Conservation (phyloP, 2,797 vertebrate genomes). For the Melanotaenia trifasciata region DNA sequence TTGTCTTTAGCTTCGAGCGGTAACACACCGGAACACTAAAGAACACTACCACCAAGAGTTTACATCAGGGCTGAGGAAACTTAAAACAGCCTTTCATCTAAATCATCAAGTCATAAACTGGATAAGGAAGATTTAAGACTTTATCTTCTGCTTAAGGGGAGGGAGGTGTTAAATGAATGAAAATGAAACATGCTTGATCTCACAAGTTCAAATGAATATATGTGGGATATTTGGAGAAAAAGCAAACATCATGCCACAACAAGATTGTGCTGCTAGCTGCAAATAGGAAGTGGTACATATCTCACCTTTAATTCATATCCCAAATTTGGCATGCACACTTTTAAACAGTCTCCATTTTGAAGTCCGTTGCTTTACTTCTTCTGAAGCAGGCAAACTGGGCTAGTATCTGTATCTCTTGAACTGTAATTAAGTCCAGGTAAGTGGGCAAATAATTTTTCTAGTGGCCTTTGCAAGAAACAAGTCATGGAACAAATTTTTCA, state of each 20-base stretch:
- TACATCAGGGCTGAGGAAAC: slow-evolving; percentile 22
- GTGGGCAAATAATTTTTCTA: neutral
- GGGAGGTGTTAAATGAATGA: neutral
- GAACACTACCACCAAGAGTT: slow-evolving; percentile 22
- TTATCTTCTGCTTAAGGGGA: slow-evolving; percentile 25
- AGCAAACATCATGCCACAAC: too few relatives aligned
- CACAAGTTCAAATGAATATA: slow-evolving; percentile 1
- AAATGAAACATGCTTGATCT: slow-evolving; percentile 29
- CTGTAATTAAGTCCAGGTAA: neutral
- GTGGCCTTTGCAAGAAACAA: neutral
- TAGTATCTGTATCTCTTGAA: neutral
- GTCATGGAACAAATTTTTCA: neutral
- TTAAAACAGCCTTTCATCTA: slow-evolving; percentile 35
- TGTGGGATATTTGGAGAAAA: neutral
- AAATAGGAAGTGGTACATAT: too few relatives aligned
- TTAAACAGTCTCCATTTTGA: too few relatives aligned
- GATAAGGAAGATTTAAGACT: slow-evolving; percentile 16
- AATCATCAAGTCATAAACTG: slow-evolving; percentile 40
- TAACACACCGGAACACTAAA: slow-evolving; percentile 47
- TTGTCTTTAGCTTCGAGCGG: slow-evolving; percentile 40
- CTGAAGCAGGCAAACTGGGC: too few relatives aligned
- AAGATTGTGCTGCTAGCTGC: too few relatives aligned
- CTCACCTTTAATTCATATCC: too few relatives aligned
- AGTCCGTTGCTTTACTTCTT: too few relatives aligned
- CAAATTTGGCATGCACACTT: too few relatives aligned